These are phyloP conservation scores for Holothuria leucospilota DNA, from an alignment of 53 echinoderm and acorn worm genomes.

Conservation along the genomic window DNA sequence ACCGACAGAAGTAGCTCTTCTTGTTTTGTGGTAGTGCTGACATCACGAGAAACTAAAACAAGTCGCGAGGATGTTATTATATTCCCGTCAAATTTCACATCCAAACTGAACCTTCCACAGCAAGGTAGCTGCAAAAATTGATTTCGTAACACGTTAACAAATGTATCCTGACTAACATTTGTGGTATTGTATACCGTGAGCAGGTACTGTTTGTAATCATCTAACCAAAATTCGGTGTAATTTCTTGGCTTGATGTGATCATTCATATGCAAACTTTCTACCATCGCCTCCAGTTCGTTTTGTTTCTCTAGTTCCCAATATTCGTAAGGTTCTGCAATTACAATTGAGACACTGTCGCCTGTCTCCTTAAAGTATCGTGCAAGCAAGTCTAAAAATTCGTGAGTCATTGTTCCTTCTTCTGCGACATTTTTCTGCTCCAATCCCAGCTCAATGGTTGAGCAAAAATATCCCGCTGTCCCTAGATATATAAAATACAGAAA, in stretches of 20 bases:
- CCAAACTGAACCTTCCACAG: slow-evolving; percentile 52
- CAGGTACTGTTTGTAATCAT: slow-evolving; percentile 56
- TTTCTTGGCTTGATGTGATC: slow-evolving; percentile 46
- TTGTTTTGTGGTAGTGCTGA: slow-evolving; percentile 59
- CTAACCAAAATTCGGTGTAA: slow-evolving; percentile 67
- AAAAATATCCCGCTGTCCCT: slow-evolving; percentile 54
- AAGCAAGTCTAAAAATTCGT: slow-evolving; percentile 50
- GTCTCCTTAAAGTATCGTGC: slow-evolving; percentile 50
- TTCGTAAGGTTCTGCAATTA: slow-evolving; percentile 43
- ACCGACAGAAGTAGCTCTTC: slow-evolving; percentile 58
- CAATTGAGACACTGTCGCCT: slow-evolving; percentile 63
- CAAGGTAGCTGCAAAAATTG: slow-evolving; percentile 41
- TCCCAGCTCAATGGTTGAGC: slow-evolving; percentile 49
- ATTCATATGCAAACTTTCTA: slow-evolving; percentile 55
- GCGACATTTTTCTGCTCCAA: slow-evolving; percentile 58
- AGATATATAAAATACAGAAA: slow-evolving; percentile 54
- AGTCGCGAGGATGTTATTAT: slow-evolving; percentile 67
- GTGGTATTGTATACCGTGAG: slow-evolving; percentile 49
- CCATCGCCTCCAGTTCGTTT: slow-evolving; percentile 37
- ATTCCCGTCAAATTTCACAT: slow-evolving; percentile 52
- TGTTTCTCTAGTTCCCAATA: slow-evolving; percentile 60
- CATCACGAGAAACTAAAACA: slow-evolving; percentile 49
- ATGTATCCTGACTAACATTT: slow-evolving; percentile 43
- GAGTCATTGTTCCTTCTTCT: slow-evolving; percentile 53
- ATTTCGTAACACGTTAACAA: slow-evolving; percentile 42